A percentile compares a stretch with the other conserved stretches of the same genome.
These are phyloP conservation scores for Calidris pugnax DNA, from an alignment of 2,113 vertebrate genomes.

Conservation along the genomic window DNA sequence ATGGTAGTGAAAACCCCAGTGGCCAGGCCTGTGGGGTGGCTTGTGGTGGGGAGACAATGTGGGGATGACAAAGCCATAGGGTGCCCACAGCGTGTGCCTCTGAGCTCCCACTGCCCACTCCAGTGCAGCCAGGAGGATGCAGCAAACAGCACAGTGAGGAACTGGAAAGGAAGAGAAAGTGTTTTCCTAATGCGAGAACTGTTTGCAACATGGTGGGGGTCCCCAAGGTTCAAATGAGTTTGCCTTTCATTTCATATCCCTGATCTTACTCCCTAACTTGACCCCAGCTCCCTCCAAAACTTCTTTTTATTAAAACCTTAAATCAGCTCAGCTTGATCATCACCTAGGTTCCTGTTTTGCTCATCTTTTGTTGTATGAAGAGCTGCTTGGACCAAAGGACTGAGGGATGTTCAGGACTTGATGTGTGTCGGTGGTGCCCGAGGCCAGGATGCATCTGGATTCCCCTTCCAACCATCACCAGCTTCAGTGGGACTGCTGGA, in stretches of 20 bases:
- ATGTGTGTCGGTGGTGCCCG: rapidly evolving
- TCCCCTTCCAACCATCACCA: neutral
- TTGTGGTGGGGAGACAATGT: rapidly evolving
- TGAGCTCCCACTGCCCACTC: neutral
- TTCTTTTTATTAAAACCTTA: neutral
- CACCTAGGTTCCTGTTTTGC: neutral
- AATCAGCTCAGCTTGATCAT: neutral
- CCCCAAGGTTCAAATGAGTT: neutral
- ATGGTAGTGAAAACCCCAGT: neutral
- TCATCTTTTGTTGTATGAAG: neutral
- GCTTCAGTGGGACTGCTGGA: neutral
- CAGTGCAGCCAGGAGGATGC: neutral
- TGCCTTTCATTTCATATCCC: neutral
- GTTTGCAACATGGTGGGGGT: neutral
- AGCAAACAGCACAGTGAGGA: neutral
- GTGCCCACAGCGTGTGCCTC: neutral
- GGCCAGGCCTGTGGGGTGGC: neutral
- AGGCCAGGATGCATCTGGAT: neutral
- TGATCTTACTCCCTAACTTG: neutral
- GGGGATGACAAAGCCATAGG: rapidly evolving
- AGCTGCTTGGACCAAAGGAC: neutral
- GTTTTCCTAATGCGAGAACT: neutral
- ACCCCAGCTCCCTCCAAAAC: neutral
- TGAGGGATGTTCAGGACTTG: neutral
- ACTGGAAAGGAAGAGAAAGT: neutral